Percentiles rank a stretch among this genome's conserved stretches.
phyloP scores from a whole-genome alignment of 2,113 vertebrate species.

The Meles meles region DNA sequence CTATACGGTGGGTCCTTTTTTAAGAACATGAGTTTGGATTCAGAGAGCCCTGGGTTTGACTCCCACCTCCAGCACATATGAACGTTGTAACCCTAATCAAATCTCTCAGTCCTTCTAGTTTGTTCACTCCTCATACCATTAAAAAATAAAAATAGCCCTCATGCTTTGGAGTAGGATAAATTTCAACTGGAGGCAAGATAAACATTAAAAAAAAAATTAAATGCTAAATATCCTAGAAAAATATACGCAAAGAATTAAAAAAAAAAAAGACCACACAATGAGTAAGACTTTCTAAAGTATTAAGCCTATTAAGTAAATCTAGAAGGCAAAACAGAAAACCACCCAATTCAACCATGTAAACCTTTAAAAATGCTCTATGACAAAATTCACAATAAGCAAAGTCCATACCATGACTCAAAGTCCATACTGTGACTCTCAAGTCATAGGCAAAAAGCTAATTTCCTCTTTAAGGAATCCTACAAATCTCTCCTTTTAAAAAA shows the following conservation, averaged over 20 bases:
- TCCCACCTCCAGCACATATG: neutral
- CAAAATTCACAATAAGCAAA: constrained; percentile 3
- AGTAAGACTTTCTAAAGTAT: neutral
- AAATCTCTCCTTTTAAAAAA: neutral
- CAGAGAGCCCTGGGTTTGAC: neutral
- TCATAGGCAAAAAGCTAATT: neutral
- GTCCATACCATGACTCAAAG: neutral
- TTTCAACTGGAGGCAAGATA: neutral
- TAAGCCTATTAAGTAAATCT: neutral
- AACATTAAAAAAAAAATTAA: neutral
- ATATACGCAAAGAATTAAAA: neutral
- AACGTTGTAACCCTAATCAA: neutral
- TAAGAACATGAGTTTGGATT: neutral
- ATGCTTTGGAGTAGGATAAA: neutral
- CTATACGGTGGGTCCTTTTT: neutral
- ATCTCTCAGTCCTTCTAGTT: neutral
- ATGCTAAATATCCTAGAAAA: neutral
- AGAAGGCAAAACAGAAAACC: neutral
- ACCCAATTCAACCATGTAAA: neutral
- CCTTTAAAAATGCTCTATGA: neutral
- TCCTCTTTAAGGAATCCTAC: neutral
- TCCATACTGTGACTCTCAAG: neutral
- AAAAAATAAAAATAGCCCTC: neutral
- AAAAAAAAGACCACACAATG: neutral
- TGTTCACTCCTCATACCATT: neutral